These are phyloP conservation scores for Phoebastria nigripes DNA, from an alignment of 2,797 vertebrate species.

Conservation along the genomic window DNA sequence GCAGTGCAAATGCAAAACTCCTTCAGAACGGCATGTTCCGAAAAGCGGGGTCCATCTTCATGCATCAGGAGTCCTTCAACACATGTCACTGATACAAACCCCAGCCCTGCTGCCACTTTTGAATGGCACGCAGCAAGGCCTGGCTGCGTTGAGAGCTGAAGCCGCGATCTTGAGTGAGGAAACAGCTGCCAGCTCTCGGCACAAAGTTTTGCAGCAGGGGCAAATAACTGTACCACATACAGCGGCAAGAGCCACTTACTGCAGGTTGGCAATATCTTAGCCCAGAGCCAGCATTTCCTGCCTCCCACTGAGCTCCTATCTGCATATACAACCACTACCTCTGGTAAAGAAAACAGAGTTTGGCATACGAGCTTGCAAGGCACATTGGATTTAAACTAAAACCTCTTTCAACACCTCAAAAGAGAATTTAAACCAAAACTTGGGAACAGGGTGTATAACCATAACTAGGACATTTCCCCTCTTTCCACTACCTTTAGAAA, in stretches of 20 bases:
- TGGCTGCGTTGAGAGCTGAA: background rate
- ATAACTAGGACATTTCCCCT: background rate
- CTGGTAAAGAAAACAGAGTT: background rate
- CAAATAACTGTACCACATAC: background rate
- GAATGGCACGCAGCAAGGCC: background rate
- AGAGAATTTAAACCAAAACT: background rate
- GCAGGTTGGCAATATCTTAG: background rate
- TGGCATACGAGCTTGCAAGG: background rate
- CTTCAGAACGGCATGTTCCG: background rate
- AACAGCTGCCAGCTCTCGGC: background rate
- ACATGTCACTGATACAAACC: rapidly evolving
- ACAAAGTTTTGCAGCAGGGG: background rate
- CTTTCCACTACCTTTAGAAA: background rate
- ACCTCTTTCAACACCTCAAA: background rate
- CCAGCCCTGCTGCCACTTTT: background rate
- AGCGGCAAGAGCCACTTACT: background rate
- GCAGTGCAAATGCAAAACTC: background rate
- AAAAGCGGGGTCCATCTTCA: background rate
- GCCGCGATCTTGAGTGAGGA: rapidly evolving
- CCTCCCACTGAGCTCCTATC: background rate
- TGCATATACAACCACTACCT: background rate
- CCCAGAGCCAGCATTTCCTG: background rate
- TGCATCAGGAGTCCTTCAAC: background rate
- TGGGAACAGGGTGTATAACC: background rate
- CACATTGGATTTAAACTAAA: background rate